phyloP scores from a whole-genome alignment of 1,140 invertebrate genomes.

The Aethina tumida region DNA sequence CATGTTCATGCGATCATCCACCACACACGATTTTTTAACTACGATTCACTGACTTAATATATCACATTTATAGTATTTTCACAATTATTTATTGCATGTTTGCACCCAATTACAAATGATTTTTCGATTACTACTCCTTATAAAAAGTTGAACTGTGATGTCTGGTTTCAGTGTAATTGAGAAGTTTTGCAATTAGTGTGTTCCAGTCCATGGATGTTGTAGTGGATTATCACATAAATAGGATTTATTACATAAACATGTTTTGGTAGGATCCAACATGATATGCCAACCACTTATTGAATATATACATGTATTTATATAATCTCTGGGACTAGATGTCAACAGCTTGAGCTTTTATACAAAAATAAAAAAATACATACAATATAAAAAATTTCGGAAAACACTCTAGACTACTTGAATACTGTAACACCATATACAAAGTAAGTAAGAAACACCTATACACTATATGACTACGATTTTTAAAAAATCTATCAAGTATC shows the following conservation, averaged over 20 bases:
- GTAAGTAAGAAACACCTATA: slow-evolving; percentile 36
- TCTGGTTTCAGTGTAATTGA: too few relatives aligned
- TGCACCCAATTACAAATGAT: too few relatives aligned
- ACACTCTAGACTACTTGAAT: slow-evolving; percentile 36
- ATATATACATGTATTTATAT: slow-evolving; percentile 19
- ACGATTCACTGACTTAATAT: too few relatives aligned
- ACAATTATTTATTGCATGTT: too few relatives aligned
- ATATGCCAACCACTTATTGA: slow-evolving; percentile 31
- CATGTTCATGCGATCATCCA: slow-evolving; percentile 15
- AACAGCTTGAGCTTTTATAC: slow-evolving; percentile 38
- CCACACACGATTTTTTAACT: too few relatives aligned
- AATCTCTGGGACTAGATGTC: slow-evolving; percentile 36
- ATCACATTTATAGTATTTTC: too few relatives aligned
- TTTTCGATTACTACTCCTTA: too few relatives aligned
- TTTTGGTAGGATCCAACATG: slow-evolving; percentile 24
- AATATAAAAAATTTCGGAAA: slow-evolving; percentile 39
- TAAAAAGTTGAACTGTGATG: too few relatives aligned
- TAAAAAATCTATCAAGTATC: slow-evolving; percentile 30
- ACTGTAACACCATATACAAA: slow-evolving; percentile 38
- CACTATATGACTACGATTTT: slow-evolving; percentile 27
- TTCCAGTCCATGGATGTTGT: too few relatives aligned
- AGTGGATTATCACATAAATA: too few relatives aligned
- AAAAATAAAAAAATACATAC: slow-evolving; percentile 39
- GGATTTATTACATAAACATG: slow-evolving; percentile 9
- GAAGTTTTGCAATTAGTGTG: too few relatives aligned